These are phyloP conservation scores for Elegia similella DNA, from an alignment of 2,888 invertebrate genomes.

Conservation along the genomic window DNA sequence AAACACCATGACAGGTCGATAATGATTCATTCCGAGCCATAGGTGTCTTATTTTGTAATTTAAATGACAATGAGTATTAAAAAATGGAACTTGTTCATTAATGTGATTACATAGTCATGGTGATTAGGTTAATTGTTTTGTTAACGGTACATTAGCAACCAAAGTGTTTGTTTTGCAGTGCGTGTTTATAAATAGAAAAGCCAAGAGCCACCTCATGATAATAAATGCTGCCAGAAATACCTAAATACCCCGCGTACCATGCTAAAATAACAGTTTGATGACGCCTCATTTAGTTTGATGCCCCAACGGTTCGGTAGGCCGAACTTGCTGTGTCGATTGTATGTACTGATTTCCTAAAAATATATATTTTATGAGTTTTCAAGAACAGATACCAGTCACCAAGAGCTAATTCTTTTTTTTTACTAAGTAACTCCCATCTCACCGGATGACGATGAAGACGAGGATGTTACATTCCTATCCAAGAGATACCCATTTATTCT, in stretches of 20 bases:
- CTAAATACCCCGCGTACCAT: neutral
- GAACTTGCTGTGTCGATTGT: no score
- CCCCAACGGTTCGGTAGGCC: neutral
- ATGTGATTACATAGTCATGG: constrained; percentile 26
- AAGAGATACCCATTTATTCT: no score
- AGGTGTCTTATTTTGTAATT: constrained; percentile 23
- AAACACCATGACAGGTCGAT: constrained; percentile 9
- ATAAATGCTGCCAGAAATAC: neutral
- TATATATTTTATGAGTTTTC: no score
- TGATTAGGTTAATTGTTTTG: constrained; percentile 31
- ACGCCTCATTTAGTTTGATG: neutral
- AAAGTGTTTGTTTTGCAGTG: neutral
- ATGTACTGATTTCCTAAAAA: no score
- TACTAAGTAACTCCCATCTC: no score
- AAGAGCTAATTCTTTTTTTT: no score
- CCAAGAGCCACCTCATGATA: neutral
- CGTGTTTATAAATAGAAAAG: neutral
- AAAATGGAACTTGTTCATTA: constrained; percentile 34
- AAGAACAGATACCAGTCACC: no score
- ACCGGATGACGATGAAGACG: no score
- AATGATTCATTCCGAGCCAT: constrained; percentile 18
- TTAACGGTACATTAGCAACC: constrained; percentile 4
- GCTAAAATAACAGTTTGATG: neutral
- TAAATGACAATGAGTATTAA: constrained; percentile 31
- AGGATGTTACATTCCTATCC: no score